Conservation (phyloP, 2,113 vertebrate species). For the Gasterosteus nipponicus region DNA sequence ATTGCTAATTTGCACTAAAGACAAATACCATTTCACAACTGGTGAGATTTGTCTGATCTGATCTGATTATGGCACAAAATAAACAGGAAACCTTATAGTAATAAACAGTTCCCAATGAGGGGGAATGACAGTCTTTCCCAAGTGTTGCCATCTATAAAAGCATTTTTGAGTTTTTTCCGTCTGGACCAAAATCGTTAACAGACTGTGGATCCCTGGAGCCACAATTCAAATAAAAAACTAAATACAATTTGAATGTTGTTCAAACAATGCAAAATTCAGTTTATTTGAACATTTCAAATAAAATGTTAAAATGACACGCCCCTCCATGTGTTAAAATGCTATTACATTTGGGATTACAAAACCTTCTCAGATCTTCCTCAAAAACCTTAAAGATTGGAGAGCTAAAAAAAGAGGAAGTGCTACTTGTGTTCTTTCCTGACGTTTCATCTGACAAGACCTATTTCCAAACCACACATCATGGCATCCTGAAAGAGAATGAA, state of each 20-base stretch:
- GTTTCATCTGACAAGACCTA: slow-evolving; percentile 44
- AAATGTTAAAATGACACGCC: background rate
- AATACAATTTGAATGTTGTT: background rate
- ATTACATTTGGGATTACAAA: slow-evolving; percentile 8
- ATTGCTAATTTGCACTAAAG: background rate
- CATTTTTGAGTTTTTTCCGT: background rate
- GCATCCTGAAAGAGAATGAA: slow-evolving; percentile 29
- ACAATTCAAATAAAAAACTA: background rate
- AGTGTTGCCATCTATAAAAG: background rate
- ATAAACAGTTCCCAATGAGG: background rate
- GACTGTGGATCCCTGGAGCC: background rate
- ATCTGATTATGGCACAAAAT: background rate
- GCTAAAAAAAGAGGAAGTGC: background rate
- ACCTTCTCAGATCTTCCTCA: background rate
- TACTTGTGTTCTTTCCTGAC: slow-evolving; percentile 51
- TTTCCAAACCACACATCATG: slow-evolving; percentile 63
- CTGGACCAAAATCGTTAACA: too few relatives aligned
- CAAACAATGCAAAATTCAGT: background rate
- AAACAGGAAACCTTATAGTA: background rate
- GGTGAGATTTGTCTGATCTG: background rate
- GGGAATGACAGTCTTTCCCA: background rate
- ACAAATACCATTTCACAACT: too few relatives aligned
- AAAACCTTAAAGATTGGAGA: slow-evolving; percentile 15
- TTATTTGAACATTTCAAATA: slow-evolving; percentile 6
- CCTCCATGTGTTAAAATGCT: background rate